Conservation (phyloP, 2,113 vertebrate genomes). For the Capra hircus region DNA sequence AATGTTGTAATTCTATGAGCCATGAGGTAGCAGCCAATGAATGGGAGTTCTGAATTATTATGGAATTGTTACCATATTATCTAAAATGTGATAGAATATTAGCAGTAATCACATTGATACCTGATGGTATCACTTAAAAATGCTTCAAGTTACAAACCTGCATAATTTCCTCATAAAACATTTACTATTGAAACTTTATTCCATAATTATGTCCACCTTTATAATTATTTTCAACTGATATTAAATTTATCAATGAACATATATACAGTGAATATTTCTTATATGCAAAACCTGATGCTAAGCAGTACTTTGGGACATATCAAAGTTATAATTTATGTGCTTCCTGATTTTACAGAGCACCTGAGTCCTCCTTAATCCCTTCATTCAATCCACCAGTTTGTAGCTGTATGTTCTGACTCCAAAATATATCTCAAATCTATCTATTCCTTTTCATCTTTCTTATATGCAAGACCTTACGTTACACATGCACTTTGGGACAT, state of each 20-base stretch:
- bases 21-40: not conserved
- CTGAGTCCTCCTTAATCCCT: not conserved
- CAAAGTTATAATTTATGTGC: not conserved
- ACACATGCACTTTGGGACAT: not conserved
- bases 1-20: not conserved
- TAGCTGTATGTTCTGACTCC: not conserved
- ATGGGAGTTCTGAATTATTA: not conserved
- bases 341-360: not conserved
- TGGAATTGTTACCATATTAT: conserved; percentile 2
- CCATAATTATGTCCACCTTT: not conserved
- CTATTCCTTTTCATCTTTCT: not conserved
- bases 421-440: not conserved
- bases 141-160: not conserved
- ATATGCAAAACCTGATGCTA: not conserved
- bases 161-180: not conserved
- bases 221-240: not conserved
- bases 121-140: not conserved
- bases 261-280: not conserved
- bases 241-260: not conserved
- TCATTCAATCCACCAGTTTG: not conserved
- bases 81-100: not conserved
- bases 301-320: not conserved
- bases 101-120: not conserved
- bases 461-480: not conserved
- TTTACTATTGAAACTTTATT: not conserved